Conservation (phyloP, 1,140 invertebrate species). For the Adoxophyes honmai region DNA sequence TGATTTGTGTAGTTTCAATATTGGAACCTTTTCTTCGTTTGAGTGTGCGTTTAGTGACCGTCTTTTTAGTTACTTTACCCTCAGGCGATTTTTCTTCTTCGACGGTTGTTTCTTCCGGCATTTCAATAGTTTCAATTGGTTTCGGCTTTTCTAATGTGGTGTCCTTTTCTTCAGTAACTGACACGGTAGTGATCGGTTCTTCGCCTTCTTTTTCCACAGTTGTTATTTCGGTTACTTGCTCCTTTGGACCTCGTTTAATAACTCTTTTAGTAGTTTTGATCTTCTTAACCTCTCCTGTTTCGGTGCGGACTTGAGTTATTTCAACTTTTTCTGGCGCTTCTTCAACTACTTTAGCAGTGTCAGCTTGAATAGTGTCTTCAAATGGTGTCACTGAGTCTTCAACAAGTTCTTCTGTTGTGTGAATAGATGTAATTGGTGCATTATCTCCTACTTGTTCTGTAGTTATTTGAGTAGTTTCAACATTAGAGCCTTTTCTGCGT, state of each 20-base stretch:
- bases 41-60: slow-evolving; percentile 53
- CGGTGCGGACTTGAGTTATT: no score
- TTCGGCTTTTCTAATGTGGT: slow-evolving; percentile 29
- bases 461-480: slow-evolving; percentile 45
- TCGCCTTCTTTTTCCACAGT: neutral
- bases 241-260: slow-evolving; percentile 5
- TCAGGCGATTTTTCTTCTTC: slow-evolving; percentile 25
- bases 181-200: no score
- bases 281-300: neutral
- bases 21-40: slow-evolving; percentile 46
- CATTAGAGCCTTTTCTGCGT: slow-evolving; percentile 38
- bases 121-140: slow-evolving; percentile 26
- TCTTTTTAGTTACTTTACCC: slow-evolving; percentile 42
- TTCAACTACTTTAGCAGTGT: slow-evolving; percentile 16
- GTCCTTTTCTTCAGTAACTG: slow-evolving; percentile 22
- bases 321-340: no score
- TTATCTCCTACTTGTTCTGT: slow-evolving; percentile 45
- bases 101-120: slow-evolving; percentile 44
- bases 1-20: slow-evolving; percentile 9
- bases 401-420: slow-evolving; percentile 36
- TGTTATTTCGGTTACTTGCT: neutral
- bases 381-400: slow-evolving; percentile 29
- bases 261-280: slow-evolving; percentile 22
- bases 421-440: slow-evolving; percentile 25
- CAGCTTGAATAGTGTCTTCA: slow-evolving; percentile 34